Evolutionary conservation across 2,113 vertebrate genomes (phyloP), one percentile per base, ranked within the genome.

Genomic region (Varanus komodoensis): DNA sequence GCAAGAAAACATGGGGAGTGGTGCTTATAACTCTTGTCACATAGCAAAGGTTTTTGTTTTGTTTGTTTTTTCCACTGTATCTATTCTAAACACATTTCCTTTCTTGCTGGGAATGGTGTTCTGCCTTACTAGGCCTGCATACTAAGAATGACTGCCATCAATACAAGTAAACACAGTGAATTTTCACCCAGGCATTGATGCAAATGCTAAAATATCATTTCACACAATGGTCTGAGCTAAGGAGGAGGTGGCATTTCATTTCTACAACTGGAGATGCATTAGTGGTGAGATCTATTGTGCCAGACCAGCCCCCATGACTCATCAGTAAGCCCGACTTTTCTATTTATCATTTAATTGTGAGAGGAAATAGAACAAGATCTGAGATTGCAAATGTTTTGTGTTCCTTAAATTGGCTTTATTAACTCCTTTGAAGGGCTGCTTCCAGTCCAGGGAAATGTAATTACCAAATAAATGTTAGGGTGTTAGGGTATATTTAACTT

Each of bases 61-160:
- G 38, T 44, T 44, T 44, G 38, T 44, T 44, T 8, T 92, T 84
- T 89, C 88, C 82, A 50, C n/a, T 34, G 7, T 32, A 7, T 61
- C 27, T 86, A 96, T 96, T 95, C 94, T 88, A 87, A 93, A 84
- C 88, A 95, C 86, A 90, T 92, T 92, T 92, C 94, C 81, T 68
- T 82, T 78, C 94, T 82, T 92, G 87, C 84, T 89, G 69, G 91
- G 77, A 93, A 79, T 87, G 87, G 87, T 75, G 8, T 89, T 95
- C 82, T 27, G 17, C 80, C 4, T 87, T 87, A 50, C 38, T 93
- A 92, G 89, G 75, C 77, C 92, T 94, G 92, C 93, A 94, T 95
- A 90, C 87, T 92, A 95, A 95, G 90, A 91, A 27, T 87, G 44
- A 89, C 44, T 88, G 68, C 64, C 0, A 0, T 91, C 95, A 91